Evolutionary conservation across 2,113 vertebrate genomes (phyloP).

Genomic region (Carassius gibelio): DNA sequence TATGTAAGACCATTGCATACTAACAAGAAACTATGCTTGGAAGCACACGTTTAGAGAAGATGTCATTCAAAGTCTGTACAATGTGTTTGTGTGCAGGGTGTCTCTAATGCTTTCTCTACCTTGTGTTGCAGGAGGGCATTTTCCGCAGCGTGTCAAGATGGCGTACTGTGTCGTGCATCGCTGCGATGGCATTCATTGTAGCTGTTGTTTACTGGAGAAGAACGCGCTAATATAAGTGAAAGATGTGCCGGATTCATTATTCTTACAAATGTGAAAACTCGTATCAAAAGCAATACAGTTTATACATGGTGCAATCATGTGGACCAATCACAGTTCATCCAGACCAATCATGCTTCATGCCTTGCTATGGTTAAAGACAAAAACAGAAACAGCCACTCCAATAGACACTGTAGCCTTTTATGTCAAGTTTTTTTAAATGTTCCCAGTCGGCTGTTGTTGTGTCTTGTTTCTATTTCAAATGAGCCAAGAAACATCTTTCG

Average conservation of each 20-base stretch:
- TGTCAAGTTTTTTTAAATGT: neutral
- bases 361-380: neutral
- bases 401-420: slow-evolving; percentile 10
- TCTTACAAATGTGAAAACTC: slow-evolving; percentile 14
- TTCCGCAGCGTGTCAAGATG: slow-evolving; percentile 68
- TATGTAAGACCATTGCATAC: no score
- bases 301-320: neutral
- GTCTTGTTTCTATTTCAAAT: neutral
- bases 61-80: neutral
- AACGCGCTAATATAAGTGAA: slow-evolving; percentile 60
- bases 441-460: slow-evolving; percentile 19
- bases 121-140: slow-evolving; percentile 66
- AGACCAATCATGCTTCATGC: neutral
- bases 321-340: neutral
- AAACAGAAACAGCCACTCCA: neutral
- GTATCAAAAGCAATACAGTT: slow-evolving; percentile 37
- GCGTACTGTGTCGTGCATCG: slow-evolving; percentile 67
- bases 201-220: slow-evolving; percentile 71
- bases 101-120: neutral
- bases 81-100: neutral
- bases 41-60: neutral
- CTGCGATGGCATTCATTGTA: slow-evolving; percentile 67
- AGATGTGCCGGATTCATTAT: neutral
- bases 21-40: no score
- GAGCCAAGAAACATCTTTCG: neutral